These are phyloP conservation scores for Peromyscus maniculatus DNA, from an alignment of 2,113 vertebrate species.

Conservation along the genomic window DNA sequence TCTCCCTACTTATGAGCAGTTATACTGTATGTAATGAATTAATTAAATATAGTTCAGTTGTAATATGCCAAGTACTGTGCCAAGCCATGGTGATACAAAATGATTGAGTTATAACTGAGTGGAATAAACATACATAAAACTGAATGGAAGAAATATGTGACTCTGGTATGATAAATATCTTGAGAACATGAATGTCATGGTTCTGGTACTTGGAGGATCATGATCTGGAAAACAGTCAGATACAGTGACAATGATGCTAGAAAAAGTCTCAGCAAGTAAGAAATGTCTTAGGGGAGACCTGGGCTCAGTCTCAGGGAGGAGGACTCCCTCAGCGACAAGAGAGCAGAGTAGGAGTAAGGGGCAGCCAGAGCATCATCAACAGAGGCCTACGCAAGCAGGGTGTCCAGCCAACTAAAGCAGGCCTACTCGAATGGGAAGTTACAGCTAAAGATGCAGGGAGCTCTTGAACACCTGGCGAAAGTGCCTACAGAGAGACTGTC, in stretches of 20 bases:
- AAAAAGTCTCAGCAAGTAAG: background rate
- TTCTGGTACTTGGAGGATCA: background rate
- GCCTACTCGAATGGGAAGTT: background rate
- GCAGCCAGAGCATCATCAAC: background rate
- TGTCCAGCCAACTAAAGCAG: background rate
- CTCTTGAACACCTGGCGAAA: background rate
- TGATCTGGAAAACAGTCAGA: constrained; percentile 4
- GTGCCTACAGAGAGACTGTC: background rate
- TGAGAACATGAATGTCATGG: background rate
- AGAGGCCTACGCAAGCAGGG: background rate
- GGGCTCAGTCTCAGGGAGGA: background rate
- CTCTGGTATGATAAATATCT: constrained; percentile 21
- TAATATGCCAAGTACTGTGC: background rate
- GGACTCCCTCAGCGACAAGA: background rate
- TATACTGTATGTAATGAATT: background rate
- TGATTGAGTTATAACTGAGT: background rate
- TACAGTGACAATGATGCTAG: background rate
- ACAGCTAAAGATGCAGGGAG: background rate
- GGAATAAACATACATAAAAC: background rate
- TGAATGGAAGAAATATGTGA: background rate
- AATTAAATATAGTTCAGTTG: constrained; percentile 1
- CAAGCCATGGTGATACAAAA: background rate
- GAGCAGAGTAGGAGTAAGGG: background rate
- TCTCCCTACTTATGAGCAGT: background rate
- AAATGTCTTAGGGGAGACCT: background rate